Base-by-base conservation (phyloP, 2,888 invertebrate genomes). In the Andrena marginata region DNA sequence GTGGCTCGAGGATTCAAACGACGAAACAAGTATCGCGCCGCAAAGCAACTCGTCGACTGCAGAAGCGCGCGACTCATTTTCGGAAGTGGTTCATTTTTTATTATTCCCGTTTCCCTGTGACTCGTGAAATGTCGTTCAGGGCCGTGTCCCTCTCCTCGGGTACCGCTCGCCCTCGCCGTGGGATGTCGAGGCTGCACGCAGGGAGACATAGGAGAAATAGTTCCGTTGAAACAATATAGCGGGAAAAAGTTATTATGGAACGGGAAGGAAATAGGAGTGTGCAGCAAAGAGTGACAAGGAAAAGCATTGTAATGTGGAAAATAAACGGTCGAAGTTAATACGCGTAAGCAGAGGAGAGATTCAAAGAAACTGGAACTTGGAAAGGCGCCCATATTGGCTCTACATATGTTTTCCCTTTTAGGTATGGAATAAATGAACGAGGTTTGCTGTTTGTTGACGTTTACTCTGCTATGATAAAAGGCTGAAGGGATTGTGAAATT, bases 31-130 rank as follows among this genome's bases (percentile, higher is more conserved):
- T 88, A 85, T 80, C 76, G 85, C 70, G 79, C 74, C 69, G 87
- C 87, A 87, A 89, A 89, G 88, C 82, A 56, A 56, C 80, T 77
- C 82, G 60, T 67, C 54, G 59, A 77, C 68, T 77, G 79, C 81
- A 71, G 75, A 84, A 67, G 79, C 13, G 80, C 64, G 60, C 85
- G 81, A 86, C 85, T 90, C 89, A 88, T 91, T 90, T 90, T 90
- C 85, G 85, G 81, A 89, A 89, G 85, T 91, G 86, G 87, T 88
- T 78, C 88, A 88, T 88, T 90, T 84, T 87, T 89, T 88, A 89
- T 90, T 90, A 85, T 88, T 86, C 75, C 72, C 48, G 56, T 65
- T 56, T 72, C 59, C 64, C 48, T 35, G 62, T 31, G 65, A 62
- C 42, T 74, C 23, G 81, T 49, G 76, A 82, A 82, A 82, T 65